These are phyloP conservation scores for Phenganax marumi DNA, from an alignment of 92 coral and sea anemone genomes.

Conservation along the genomic window DNA sequence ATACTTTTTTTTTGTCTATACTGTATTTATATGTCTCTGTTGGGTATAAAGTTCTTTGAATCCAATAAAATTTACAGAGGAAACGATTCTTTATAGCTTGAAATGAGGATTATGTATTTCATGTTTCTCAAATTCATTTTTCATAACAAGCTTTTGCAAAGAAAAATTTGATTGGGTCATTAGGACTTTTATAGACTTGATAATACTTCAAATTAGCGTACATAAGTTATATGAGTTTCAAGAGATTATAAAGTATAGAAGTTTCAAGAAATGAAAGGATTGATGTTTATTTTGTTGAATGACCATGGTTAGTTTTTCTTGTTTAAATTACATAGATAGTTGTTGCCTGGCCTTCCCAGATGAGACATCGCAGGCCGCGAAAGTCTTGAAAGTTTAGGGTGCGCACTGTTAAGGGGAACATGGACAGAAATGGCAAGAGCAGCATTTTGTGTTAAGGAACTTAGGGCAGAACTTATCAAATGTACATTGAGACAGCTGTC, in stretches of 20 bases:
- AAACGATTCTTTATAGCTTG: not conserved
- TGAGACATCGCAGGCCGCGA: slow-evolving; percentile 31
- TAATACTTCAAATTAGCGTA: not conserved
- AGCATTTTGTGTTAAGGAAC: slow-evolving; percentile 30
- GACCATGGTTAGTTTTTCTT: not conserved
- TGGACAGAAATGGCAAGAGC: slow-evolving; percentile 54
- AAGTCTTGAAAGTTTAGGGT: slow-evolving; percentile 46
- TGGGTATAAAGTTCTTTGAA: not conserved
- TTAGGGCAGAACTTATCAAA: slow-evolving; percentile 33
- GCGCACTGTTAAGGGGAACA: slow-evolving; percentile 30
- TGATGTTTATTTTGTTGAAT: not conserved
- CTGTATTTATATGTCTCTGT: not conserved
- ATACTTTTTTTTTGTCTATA: too few species aligned
- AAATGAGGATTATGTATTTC: not conserved
- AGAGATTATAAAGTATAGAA: too few species aligned
- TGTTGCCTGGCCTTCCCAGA: slow-evolving; percentile 31
- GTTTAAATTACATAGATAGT: not conserved
- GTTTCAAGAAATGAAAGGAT: too few species aligned
- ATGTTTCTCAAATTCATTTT: not conserved
- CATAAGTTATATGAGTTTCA: too few species aligned
- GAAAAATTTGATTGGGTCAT: too few species aligned
- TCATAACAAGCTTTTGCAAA: too few species aligned
- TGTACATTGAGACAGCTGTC: slow-evolving; percentile 14
- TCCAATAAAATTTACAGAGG: not conserved
- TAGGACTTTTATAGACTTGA: too few species aligned